Evolutionary conservation across 2,797 vertebrate species (phyloP).

Genomic region (Thalassophryne amazonica): DNA sequence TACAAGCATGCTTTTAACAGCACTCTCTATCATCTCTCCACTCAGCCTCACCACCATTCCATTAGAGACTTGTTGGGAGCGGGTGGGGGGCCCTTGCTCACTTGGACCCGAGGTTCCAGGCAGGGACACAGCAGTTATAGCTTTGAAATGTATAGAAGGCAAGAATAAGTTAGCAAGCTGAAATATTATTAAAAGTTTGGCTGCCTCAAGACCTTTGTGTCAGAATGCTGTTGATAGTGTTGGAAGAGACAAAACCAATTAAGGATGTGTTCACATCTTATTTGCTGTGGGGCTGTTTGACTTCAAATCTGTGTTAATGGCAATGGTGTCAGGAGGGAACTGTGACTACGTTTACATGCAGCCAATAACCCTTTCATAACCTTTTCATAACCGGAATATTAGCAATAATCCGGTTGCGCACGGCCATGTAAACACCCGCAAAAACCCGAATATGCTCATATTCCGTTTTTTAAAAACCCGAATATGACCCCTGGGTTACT

Average conservation of each 20-base stretch:
- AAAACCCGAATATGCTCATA: too few relatives aligned
- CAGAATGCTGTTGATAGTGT: constrained; percentile 4
- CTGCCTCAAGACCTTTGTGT: constrained; percentile 23
- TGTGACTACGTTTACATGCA: too few relatives aligned
- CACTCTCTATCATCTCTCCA: constrained; percentile 42
- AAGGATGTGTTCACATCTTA: too few relatives aligned
- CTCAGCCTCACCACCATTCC: constrained; percentile 52
- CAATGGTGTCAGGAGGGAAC: too few relatives aligned
- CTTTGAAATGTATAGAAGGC: constrained; percentile 2
- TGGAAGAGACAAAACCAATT: constrained; percentile 3
- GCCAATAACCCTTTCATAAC: too few relatives aligned
- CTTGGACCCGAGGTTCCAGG: constrained; percentile 9
- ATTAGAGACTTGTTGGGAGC: constrained; percentile 38
- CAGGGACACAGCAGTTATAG: constrained; percentile 33
- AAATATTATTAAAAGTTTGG: constrained; percentile 26
- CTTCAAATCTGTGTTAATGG: too few relatives aligned
- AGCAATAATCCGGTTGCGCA: too few relatives aligned
- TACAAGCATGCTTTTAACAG: constrained; percentile 65
- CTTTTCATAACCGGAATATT: too few relatives aligned
- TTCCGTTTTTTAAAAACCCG: too few relatives aligned
- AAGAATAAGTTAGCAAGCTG: background rate
- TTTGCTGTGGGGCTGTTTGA: background rate
- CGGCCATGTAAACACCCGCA: too few relatives aligned
- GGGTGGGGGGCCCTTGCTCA: constrained; percentile 9
- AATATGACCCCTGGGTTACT: too few relatives aligned